A percentile compares a stretch with the other conserved stretches of the same genome.
Evolutionary conservation across 2,113 vertebrate species (phyloP).

Genomic region (Heliornis fulica): DNA sequence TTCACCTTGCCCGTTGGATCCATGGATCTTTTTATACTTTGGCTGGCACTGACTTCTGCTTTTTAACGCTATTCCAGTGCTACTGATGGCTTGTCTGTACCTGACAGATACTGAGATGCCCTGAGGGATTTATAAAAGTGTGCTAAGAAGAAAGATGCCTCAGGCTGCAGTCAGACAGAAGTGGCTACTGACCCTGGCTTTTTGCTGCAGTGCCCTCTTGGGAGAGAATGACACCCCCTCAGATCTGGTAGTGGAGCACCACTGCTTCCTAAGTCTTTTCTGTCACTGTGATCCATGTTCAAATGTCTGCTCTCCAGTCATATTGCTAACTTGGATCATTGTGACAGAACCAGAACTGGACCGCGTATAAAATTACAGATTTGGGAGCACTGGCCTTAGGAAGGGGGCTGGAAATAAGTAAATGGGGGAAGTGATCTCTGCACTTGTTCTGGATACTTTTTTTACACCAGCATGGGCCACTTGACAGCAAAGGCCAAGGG

Average conservation of each 20-base stretch:
- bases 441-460: neutral
- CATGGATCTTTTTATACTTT: neutral
- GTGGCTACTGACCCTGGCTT: neutral
- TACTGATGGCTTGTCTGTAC: neutral
- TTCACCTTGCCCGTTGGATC: neutral
- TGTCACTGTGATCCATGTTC: neutral
- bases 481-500: neutral
- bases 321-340: neutral
- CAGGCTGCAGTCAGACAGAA: neutral
- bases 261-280: neutral
- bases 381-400: neutral
- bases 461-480: neutral
- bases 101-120: neutral
- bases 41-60: neutral
- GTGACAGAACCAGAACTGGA: neutral
- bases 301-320: neutral
- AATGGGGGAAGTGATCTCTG: neutral
- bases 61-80: neutral
- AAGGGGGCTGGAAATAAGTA: neutral
- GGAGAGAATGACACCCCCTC: neutral
- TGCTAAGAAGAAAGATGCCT: neutral
- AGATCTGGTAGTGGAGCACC: neutral
- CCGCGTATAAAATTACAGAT: neutral
- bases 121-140: neutral
- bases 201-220: neutral